Percentiles rank a stretch among this genome's conserved stretches.
phyloP scores from a whole-genome alignment of 1,140 invertebrate species.

The Drosophila ironensis region DNA sequence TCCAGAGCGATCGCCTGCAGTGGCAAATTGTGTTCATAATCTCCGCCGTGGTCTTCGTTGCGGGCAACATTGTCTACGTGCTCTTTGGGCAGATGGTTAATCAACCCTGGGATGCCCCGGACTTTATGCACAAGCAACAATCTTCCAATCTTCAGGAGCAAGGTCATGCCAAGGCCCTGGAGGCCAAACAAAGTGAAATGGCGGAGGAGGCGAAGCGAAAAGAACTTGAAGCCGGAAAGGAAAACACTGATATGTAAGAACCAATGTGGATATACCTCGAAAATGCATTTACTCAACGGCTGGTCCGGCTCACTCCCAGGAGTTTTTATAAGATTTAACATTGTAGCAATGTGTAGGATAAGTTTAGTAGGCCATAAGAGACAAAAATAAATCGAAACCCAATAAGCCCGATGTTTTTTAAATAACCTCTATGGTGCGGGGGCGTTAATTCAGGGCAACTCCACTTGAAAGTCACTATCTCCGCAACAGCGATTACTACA shows the following conservation, averaged over 20 bases:
- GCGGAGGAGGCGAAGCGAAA: neutral
- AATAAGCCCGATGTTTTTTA: neutral
- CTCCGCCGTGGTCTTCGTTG: conserved; percentile 86
- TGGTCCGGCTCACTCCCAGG: conserved; percentile 14
- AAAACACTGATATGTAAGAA: neutral
- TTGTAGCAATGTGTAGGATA: conserved; percentile 13
- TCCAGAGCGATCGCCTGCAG: conserved; percentile 83
- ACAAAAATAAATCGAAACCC: neutral
- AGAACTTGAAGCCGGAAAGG: neutral
- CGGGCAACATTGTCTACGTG: conserved; percentile 88
- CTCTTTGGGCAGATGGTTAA: conserved; percentile 85
- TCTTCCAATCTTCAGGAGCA: conserved; percentile 11
- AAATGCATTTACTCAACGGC: conserved; percentile 7
- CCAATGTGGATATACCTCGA: neutral
- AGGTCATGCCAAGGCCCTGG: conserved; percentile 32
- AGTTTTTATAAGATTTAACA: neutral
- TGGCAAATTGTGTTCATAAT: conserved; percentile 91
- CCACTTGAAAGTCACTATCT: conserved; percentile 2
- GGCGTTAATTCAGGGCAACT: neutral
- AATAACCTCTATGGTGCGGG: conserved; percentile 1
- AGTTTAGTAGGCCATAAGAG: conserved; percentile 21
- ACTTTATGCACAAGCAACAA: conserved; percentile 37
- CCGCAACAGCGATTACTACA: conserved; percentile 5
- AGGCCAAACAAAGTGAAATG: conserved; percentile 2
- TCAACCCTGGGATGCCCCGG: conserved; percentile 86